Conservation (phyloP, 2,888 invertebrate genomes). For the Nephrotoma guestfalica region DNA sequence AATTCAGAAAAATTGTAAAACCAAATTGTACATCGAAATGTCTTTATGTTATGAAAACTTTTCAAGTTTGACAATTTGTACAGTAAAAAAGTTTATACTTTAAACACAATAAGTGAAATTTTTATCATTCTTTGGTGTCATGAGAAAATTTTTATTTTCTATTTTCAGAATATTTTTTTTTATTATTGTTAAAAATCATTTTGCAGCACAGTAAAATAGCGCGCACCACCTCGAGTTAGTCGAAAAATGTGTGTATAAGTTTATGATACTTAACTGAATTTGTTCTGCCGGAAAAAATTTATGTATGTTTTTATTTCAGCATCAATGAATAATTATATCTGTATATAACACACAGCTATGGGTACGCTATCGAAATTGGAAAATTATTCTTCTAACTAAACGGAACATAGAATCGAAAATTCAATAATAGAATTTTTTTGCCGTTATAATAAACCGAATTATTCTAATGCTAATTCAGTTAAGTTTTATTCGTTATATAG, state of each 20-base stretch:
- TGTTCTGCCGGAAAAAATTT: neutral
- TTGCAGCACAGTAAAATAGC: neutral
- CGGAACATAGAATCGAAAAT: neutral
- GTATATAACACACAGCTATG: neutral
- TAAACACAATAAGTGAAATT: neutral
- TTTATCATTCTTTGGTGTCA: neutral
- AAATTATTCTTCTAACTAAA: neutral
- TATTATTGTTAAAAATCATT: too few species aligned
- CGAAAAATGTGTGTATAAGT: neutral
- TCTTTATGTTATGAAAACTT: too few species aligned
- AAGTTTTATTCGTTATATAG: neutral
- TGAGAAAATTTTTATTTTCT: neutral
- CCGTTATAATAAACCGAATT: neutral
- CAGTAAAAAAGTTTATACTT: neutral
- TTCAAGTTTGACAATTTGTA: too few species aligned
- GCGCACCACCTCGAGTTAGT: neutral
- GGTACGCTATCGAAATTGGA: neutral
- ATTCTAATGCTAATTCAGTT: neutral
- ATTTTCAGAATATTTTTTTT: neutral
- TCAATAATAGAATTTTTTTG: neutral
- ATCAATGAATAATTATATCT: neutral
- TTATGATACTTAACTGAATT: neutral
- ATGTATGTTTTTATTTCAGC: neutral
- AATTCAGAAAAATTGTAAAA: too few species aligned
- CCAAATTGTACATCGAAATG: too few species aligned